Evolutionary conservation across 2,797 vertebrate genomes (phyloP), one percentile per base, ranked within the genome.

Genomic region (Chromis chromis): DNA sequence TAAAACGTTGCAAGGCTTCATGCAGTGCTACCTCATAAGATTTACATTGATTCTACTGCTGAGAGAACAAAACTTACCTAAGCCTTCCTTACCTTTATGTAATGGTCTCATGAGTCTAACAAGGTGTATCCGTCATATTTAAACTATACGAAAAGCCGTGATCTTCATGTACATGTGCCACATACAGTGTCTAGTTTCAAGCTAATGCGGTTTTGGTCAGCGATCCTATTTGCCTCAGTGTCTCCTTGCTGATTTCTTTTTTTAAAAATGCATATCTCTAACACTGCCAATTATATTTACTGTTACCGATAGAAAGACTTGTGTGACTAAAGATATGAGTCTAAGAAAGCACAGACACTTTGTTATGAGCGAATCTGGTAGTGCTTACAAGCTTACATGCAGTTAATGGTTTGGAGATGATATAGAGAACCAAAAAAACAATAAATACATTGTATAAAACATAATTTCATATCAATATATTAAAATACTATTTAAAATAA

Each of bases 371-470:
- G 88, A 76, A 78, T 86, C 74, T 67, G 80, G 74, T 74, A 77
- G 82, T 80, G 84, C 86, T 87, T 74, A 84, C 82, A 85, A 89
- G 90, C 85, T 82, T 67, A 89, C 92, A 93, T 93, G 92, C 92
- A 93, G 88, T 89, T 88, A 89, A 92, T 92, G 93, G 74, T 91
- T 31, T 83, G 67, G 84, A 91, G 89, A 91, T 91, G 91, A 93
- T 85, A 82, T 69, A 80, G 83, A 83, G 81, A 92, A 89, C 79
- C 79, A 72, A 82, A 25, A 25, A 84, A 92, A 87, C 77, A 93
- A 91, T 93, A 94, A 93, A 94, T 94, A 94, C 92, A 88, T 91
- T 93, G 93, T 94, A 94, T 91, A 95, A 94, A 94, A 92, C 92
- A 92, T 94, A 93, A 93, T 94, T 93, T 92, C 88, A 93, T 94